phyloP scores from a whole-genome alignment of 2,888 invertebrate genomes.

The Rhamnusium bicolor region DNA sequence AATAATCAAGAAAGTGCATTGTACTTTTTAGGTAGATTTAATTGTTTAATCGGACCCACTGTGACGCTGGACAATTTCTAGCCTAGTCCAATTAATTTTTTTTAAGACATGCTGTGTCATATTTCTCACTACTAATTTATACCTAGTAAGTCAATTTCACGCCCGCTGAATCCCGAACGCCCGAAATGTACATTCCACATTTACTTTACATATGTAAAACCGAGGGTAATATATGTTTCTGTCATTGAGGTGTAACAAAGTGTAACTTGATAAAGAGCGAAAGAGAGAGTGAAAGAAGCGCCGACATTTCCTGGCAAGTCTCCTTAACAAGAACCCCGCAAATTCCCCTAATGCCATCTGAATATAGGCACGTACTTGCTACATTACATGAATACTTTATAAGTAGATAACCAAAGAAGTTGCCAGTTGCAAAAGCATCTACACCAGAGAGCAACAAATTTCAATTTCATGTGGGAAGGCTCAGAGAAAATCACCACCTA shows the following conservation, averaged over 20 bases:
- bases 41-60: too few species aligned
- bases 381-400: constrained; percentile 56
- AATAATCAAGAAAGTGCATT: too few species aligned
- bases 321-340: constrained; percentile 25
- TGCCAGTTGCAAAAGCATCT: constrained; percentile 38
- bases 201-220: constrained; percentile 8
- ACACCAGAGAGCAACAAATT: constrained; percentile 44
- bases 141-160: constrained; percentile 1
- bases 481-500: constrained; percentile 32
- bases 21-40: too few species aligned
- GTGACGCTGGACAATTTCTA: too few species aligned
- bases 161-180: not conserved
- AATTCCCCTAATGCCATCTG: constrained; percentile 42
- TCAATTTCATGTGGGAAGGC: constrained; percentile 43
- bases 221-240: constrained; percentile 12
- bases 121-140: not conserved
- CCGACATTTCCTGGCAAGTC: not conserved
- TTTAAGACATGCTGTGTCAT: not conserved
- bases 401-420: constrained; percentile 41
- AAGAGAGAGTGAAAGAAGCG: constrained; percentile 13
- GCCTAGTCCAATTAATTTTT: not conserved
- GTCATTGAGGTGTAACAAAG: constrained; percentile 6
- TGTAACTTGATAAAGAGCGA: constrained; percentile 15
- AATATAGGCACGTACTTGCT: constrained; percentile 51
- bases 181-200: constrained; percentile 8